Evolutionary conservation across 2,113 vertebrate species (phyloP), one percentile per base, ranked within the genome.

Genomic region (Tetrao urogallus): DNA sequence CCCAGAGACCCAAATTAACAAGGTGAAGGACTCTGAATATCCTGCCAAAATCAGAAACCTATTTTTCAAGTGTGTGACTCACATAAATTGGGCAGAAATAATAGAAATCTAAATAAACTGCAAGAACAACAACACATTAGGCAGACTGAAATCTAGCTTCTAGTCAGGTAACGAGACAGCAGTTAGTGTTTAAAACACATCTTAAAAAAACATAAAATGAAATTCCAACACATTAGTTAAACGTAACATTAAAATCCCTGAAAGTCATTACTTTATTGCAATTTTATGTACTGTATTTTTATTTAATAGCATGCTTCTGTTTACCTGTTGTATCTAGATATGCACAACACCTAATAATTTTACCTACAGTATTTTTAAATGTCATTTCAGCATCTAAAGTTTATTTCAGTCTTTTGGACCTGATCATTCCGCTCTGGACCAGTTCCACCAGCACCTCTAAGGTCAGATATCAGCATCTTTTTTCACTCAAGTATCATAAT

Each of bases 401-500:
- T 72, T 78, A 75, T 93, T 94, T 94, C 89, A 89, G 36, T 8
- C 9, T 87, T 83, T 82, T 65, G 81, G 70, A 95, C 63, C 27
- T 1, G 2, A 54, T 57, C 14, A 4, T 75, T 84, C 86, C 82
- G 36, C 90, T 96, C 86, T 73, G 81, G 81, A 92, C 66, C 73
- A 69, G 8, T 61, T 78, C 22, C 47, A 88, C 4, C 24, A 76
- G 30, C 63, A 79, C 19, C 48, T 50, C 57, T 21, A 82, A 30
- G 27, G 34, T 30, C 40, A 40, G 34, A 40, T 64, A 27, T 25
- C 34, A 77, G 84, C 6, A 75, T 0, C 4, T 69, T 75, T 57
- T 40, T 90, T 43, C 24, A 65, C 5, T 85, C 30, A 65, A 3
- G n/a, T 73, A 56, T 27, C 36, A n/a, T 28, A 48, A 78, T 4